Conservation (phyloP, 1,140 invertebrate genomes). For the Habropoda laboriosa region DNA sequence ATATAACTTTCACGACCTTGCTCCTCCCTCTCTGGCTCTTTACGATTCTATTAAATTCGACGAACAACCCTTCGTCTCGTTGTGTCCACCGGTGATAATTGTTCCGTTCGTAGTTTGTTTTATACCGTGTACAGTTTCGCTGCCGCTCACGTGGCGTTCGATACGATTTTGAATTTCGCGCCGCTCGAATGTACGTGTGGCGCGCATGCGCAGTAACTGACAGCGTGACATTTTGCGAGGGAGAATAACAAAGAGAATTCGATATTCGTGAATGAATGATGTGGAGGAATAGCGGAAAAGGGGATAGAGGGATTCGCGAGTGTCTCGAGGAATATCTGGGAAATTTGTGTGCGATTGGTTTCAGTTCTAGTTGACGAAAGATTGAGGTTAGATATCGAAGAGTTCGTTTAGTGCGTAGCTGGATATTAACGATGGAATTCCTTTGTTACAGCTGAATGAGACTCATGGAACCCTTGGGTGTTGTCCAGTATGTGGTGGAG, state of each 20-base stretch:
- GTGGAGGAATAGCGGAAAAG: not conserved
- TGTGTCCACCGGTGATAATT: too few species aligned
- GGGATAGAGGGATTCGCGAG: not conserved
- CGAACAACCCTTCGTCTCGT: not conserved
- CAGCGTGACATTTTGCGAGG: not conserved
- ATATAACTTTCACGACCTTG: not conserved
- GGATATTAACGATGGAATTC: not conserved
- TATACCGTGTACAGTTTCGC: too few species aligned
- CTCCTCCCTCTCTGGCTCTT: not conserved
- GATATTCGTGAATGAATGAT: constrained; percentile 12
- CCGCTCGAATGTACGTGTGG: not conserved
- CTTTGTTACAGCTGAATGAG: constrained; percentile 79
- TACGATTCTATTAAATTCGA: not conserved
- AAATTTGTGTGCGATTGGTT: not conserved
- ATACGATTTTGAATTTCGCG: constrained; percentile 7
- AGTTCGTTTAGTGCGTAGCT: too few species aligned
- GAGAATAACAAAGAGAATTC: not conserved
- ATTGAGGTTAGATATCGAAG: not conserved
- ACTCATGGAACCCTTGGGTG: constrained; percentile 84
- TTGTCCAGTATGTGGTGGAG: constrained; percentile 84
- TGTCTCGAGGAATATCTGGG: not conserved
- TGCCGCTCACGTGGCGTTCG: not conserved
- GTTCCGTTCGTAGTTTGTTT: too few species aligned
- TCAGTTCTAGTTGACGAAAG: not conserved
- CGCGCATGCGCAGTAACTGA: not conserved